Conservation (phyloP, 2,797 vertebrate genomes). For the Peromyscus melanophrys region DNA sequence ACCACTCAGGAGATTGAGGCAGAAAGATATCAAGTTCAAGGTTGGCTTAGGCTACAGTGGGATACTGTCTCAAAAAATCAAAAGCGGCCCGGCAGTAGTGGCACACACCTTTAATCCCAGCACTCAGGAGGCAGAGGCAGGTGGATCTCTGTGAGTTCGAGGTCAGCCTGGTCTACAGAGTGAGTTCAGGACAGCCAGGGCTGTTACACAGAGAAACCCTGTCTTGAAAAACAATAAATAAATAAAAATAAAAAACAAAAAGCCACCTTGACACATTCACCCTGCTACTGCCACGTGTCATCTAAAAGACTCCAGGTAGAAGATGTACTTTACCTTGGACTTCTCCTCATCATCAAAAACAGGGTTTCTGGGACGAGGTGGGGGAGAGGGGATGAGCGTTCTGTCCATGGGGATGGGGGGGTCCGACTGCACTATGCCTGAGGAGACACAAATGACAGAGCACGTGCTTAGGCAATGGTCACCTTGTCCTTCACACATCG, state of each 20-base stretch:
- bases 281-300: background rate
- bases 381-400: conserved; percentile 94
- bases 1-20: background rate
- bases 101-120: too few relatives aligned
- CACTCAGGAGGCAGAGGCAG: too few relatives aligned
- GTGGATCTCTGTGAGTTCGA: too few relatives aligned
- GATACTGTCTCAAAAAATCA: background rate
- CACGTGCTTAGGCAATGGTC: background rate
- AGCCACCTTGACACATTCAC: background rate
- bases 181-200: too few relatives aligned
- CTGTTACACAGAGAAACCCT: too few relatives aligned
- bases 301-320: background rate
- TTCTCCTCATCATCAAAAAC: conserved; percentile 98
- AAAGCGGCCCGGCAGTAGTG: too few relatives aligned
- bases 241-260: background rate
- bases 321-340: conserved; percentile 91
- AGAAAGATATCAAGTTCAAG: background rate
- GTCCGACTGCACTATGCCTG: conserved; percentile 95
- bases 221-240: too few relatives aligned
- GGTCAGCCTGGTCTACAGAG: too few relatives aligned
- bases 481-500: background rate
- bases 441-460: conserved; percentile 28
- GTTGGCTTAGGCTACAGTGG: background rate
- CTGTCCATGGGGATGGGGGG: conserved; percentile 93
- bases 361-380: conserved; percentile 94